A percentile compares a stretch with the other conserved stretches of the same genome.
Conservation (phyloP, 2,113 vertebrate genomes). For the Heterotilapia buettikoferi region DNA sequence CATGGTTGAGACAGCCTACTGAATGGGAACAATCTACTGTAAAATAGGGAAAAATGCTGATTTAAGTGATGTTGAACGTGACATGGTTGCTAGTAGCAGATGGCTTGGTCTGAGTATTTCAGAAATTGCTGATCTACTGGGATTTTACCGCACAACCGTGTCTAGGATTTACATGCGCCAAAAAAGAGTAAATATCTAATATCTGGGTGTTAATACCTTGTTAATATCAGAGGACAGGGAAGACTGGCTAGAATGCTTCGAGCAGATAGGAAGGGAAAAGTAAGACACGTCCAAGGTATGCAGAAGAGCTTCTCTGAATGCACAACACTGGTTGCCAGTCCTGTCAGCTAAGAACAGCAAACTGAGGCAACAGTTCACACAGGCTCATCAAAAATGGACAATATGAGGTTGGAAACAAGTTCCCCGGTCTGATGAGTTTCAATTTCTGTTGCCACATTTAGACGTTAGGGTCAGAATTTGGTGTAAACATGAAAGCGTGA, state of each 20-base stretch:
- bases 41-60: neutral
- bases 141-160: accelerated
- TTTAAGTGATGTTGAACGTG: neutral
- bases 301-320: neutral
- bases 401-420: neutral
- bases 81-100: neutral
- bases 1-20: neutral
- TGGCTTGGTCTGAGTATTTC: neutral
- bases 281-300: neutral
- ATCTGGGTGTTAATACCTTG: neutral
- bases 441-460: neutral
- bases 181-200: neutral
- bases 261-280: neutral
- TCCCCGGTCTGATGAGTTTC: neutral
- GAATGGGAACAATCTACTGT: neutral
- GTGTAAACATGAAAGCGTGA: neutral
- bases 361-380: neutral
- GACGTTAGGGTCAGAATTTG: neutral
- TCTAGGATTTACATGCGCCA: neutral
- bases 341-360: neutral
- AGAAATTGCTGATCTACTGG: neutral
- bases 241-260: neutral
- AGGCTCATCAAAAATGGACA: neutral
- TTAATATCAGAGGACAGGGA: neutral
- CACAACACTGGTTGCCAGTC: neutral